phyloP scores from a whole-genome alignment of 92 coral and sea anemone species.

The Micromussa lordhowensis region DNA sequence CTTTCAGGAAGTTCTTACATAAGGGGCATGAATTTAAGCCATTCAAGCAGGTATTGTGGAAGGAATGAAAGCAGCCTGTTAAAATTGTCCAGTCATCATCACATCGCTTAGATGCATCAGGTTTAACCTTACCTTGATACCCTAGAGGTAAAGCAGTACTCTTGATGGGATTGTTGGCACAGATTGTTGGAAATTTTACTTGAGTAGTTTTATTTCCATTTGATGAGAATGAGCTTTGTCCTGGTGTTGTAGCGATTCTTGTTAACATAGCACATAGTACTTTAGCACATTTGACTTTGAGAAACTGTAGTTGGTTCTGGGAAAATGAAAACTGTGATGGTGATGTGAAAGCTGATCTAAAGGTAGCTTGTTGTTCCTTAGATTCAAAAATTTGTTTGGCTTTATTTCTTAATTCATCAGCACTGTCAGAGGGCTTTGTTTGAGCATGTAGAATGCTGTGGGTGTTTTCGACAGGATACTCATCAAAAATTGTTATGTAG shows the following conservation, averaged over 20 bases:
- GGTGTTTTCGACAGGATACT: constrained; percentile 62
- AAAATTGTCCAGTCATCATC: too few relatives aligned
- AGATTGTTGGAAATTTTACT: too few relatives aligned
- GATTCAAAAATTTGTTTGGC: constrained; percentile 57
- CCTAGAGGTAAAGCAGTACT: too few relatives aligned
- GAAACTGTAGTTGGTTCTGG: constrained; percentile 36
- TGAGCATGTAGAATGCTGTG: constrained; percentile 64
- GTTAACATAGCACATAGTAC: constrained; percentile 45
- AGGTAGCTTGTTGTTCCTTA: constrained; percentile 48
- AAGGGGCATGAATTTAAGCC: too few relatives aligned
- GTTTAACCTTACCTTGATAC: too few relatives aligned
- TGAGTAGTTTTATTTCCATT: too few relatives aligned
- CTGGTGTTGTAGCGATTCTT: constrained; percentile 39
- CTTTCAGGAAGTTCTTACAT: too few relatives aligned
- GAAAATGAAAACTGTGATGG: constrained; percentile 55
- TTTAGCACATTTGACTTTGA: constrained; percentile 64
- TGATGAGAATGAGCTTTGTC: constrained; percentile 10
- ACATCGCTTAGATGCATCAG: too few relatives aligned
- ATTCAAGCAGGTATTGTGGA: too few relatives aligned
- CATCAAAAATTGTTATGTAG: constrained; percentile 53
- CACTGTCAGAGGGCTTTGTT: constrained; percentile 54
- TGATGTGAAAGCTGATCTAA: constrained; percentile 51
- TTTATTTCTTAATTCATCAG: constrained; percentile 49
- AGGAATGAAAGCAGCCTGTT: too few relatives aligned
- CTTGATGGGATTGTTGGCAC: too few relatives aligned